Evolutionary conservation across 2,888 invertebrate genomes (phyloP), one percentile per base, ranked within the genome.

Genomic region (Rhorus exstirpatorius): DNA sequence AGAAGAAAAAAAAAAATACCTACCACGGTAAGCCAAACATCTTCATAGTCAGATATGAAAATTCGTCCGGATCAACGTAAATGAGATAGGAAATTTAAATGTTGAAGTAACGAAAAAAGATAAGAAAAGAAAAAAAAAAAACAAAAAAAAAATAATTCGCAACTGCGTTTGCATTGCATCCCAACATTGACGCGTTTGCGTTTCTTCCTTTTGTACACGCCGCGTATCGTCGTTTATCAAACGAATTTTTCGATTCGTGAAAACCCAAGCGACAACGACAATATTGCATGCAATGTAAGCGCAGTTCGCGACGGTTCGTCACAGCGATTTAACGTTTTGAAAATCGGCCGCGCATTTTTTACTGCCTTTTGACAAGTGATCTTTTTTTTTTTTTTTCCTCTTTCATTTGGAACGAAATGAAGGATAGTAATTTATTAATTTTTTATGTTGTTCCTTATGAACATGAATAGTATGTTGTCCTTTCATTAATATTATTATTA

Each of bases 221-320:
- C n/a, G n/a, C n/a, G n/a, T 53, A n/a, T n/a, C 3, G 31, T 12
- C 24, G n/a, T 26, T 19, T 3, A 55, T 61, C 7, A 41, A 63
- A 53, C 49, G 17, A 19, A 19, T 41, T 10, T 24, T 41, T 31
- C 58, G 24, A 19, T 8, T 24, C 26, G 19, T 31, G 19, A 21
- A 41, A 49, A 35, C 70, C 12, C n/a, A 38, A 6, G 58, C 12
- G 60, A 55, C 61, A 70, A 65, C 65, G 65, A 84, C 82, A 75
- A 86, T 86, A 80, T 86, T 86, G 65, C 77, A 87, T 88, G 85
- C 85, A 88, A 89, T 89, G 86, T 81, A 87, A 86, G 61, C 63
- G 82, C 83, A 86, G 79, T 82, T 72, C 72, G 68, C 26, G 70
- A 68, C 68, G 85, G 83, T 84, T 83, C 55, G 85, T 87, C 87